Conservation (phyloP, 2,888 invertebrate species). For the Coremacera marginata region DNA sequence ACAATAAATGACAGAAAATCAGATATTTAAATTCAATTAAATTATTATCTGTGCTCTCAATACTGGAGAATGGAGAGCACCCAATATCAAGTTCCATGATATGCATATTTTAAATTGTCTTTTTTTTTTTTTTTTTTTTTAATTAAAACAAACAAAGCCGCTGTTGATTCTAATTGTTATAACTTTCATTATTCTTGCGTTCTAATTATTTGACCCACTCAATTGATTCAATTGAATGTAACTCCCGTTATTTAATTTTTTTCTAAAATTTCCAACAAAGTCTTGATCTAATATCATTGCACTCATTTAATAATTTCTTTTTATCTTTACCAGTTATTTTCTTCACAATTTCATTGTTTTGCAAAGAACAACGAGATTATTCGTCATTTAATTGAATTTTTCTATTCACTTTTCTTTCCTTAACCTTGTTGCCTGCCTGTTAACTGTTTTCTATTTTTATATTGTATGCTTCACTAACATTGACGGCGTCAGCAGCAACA, state of each 20-base stretch:
- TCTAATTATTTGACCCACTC: background rate
- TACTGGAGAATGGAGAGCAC: too few relatives aligned
- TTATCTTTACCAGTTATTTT: background rate
- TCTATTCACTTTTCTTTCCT: background rate
- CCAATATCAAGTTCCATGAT: too few relatives aligned
- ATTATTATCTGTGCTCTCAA: too few relatives aligned
- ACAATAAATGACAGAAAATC: too few relatives aligned
- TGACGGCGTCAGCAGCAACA: background rate
- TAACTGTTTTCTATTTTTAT: slow-evolving; percentile 18
- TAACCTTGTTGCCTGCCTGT: background rate
- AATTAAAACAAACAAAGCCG: too few relatives aligned
- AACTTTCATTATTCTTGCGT: background rate
- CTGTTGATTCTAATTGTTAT: background rate
- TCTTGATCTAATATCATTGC: too few relatives aligned
- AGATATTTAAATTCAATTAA: too few relatives aligned
- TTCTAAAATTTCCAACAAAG: background rate
- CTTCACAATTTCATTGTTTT: background rate
- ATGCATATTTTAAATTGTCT: too few relatives aligned
- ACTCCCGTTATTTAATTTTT: background rate
- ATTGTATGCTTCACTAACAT: background rate
- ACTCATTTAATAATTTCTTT: background rate
- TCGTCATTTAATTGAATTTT: slow-evolving; percentile 16
- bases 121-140: too few relatives aligned
- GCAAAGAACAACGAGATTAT: background rate
- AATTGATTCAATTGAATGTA: background rate